A percentile compares a stretch with the other conserved stretches of the same genome.
Conservation (phyloP, 2,797 vertebrate genomes). For the Lagorchestes hirsutus region DNA sequence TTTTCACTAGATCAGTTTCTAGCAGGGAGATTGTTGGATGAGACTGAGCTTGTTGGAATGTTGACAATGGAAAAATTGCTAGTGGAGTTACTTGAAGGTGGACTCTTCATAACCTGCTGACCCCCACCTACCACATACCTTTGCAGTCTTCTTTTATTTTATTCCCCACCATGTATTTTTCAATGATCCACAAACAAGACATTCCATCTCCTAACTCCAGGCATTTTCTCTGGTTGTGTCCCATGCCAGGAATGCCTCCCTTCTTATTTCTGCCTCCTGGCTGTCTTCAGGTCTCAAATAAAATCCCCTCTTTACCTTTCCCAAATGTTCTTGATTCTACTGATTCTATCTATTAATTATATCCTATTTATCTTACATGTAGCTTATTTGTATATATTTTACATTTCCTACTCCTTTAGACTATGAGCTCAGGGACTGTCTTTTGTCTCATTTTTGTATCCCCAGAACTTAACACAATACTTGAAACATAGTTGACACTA, state of each 20-base stretch:
- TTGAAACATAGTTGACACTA: not conserved
- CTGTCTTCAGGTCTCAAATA: not conserved
- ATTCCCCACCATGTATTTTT: not conserved
- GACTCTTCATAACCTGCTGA: not conserved
- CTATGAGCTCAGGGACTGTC: not conserved
- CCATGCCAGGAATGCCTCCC: not conserved
- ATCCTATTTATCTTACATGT: not conserved
- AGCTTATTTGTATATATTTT: not conserved
- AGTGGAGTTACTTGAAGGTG: not conserved
- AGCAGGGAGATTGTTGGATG: not conserved
- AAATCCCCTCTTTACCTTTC: not conserved
- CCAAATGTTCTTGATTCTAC: not conserved
- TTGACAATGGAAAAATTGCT: not conserved
- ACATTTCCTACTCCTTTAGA: not conserved
- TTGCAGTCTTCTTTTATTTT: not conserved
- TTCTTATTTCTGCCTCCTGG: not conserved
- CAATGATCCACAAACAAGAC: not conserved
- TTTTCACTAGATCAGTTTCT: not conserved
- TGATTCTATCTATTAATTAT: not conserved
- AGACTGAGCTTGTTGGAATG: not conserved
- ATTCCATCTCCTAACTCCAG: not conserved
- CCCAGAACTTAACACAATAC: not conserved
- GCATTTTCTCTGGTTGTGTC: not conserved
- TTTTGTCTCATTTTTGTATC: not conserved
- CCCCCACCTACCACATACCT: not conserved